These are phyloP conservation scores for Saccostrea echinata DNA, from an alignment of 1,140 invertebrate species.

Conservation along the genomic window DNA sequence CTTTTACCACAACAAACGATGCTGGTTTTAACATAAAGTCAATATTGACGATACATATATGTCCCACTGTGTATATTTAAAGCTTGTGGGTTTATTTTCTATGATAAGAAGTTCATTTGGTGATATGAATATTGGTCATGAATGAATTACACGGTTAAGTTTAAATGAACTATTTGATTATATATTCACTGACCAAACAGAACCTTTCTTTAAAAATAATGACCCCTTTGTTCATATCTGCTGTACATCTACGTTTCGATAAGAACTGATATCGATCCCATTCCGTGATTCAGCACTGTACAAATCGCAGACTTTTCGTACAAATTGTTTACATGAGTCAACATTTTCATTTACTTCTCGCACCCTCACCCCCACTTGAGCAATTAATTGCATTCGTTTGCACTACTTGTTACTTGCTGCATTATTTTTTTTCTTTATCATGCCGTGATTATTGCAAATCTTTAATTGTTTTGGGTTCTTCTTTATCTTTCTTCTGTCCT, in stretches of 20 bases:
- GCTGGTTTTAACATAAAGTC: neutral
- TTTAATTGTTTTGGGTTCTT: neutral
- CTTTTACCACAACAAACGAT: neutral
- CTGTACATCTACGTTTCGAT: neutral
- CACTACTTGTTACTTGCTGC: neutral
- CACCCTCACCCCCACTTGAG: neutral
- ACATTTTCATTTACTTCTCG: neutral
- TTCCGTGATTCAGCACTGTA: neutral
- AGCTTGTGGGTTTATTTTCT: neutral
- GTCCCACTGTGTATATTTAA: neutral
- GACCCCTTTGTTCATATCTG: neutral
- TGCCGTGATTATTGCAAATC: neutral
- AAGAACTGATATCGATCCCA: neutral
- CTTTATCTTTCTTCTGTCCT: neutral
- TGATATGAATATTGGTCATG: neutral
- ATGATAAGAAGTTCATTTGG: neutral
- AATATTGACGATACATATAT: neutral
- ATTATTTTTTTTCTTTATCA: neutral
- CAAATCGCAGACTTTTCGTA: neutral
- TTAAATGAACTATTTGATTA: neutral
- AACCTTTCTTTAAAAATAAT: neutral
- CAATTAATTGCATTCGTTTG: neutral
- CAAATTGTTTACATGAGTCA: conserved; percentile 8
- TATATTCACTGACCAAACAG: neutral
- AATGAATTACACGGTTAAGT: neutral